These are phyloP conservation scores for Sebastes matsubarae DNA, from an alignment of 2,797 vertebrate genomes.

Conservation along the genomic window DNA sequence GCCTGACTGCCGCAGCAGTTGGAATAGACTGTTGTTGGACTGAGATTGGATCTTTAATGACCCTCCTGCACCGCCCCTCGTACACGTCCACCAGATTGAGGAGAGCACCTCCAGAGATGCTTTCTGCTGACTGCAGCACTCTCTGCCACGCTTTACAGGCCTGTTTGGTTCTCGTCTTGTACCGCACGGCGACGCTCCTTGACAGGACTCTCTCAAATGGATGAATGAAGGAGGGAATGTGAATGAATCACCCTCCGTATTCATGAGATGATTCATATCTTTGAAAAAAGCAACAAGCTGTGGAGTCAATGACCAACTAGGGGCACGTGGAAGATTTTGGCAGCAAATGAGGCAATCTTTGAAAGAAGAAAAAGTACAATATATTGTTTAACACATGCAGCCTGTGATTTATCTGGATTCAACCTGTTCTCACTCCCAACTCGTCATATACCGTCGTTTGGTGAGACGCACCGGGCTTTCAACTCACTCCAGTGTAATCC, in stretches of 20 bases:
- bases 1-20: slow-evolving; percentile 35
- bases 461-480: not conserved
- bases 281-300: not conserved
- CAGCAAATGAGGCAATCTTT: not conserved
- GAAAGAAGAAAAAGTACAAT: not conserved
- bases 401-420: not conserved
- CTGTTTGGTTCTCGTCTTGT: not conserved
- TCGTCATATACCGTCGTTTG: not conserved
- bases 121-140: slow-evolving; percentile 46
- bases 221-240: slow-evolving; percentile 15
- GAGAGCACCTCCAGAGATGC: slow-evolving; percentile 17
- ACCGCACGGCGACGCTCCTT: not conserved
- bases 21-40: slow-evolving; percentile 5
- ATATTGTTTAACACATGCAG: not conserved
- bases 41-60: slow-evolving; percentile 53
- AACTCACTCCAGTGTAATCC: not conserved
- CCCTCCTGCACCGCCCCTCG: not conserved
- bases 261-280: slow-evolving; percentile 25
- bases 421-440: not conserved
- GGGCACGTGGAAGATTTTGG: not conserved
- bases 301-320: not conserved
- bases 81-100: slow-evolving; percentile 37
- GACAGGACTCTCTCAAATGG: not conserved
- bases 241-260: slow-evolving; percentile 23
- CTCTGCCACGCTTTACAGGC: not conserved